A percentile compares a stretch with the other conserved stretches of the same genome.
These are phyloP conservation scores for Nasonia oneida DNA, from an alignment of 2,888 invertebrate species.

Conservation along the genomic window DNA sequence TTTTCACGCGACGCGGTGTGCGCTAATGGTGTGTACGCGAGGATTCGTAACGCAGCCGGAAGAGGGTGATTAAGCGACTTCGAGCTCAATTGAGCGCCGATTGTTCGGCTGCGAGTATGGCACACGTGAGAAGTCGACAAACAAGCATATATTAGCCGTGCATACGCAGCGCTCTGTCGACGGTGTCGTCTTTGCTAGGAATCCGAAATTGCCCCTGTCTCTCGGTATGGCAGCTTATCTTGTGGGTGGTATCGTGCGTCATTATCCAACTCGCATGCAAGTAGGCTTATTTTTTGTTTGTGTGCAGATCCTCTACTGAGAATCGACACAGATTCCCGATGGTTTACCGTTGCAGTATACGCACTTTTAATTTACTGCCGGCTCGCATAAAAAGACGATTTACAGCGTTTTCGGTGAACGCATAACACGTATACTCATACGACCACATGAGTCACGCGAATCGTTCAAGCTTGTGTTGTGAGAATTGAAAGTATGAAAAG, in stretches of 20 bases:
- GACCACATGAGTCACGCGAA: too few relatives aligned
- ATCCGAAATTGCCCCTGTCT: neutral
- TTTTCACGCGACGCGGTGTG: slow-evolving; percentile 34
- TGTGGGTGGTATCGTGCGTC: too few relatives aligned
- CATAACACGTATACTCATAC: too few relatives aligned
- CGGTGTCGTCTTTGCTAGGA: neutral
- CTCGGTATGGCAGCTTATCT: too few relatives aligned
- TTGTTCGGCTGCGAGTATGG: neutral
- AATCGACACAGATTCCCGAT: too few relatives aligned
- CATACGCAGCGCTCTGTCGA: neutral
- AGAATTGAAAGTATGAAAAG: slow-evolving; percentile 11
- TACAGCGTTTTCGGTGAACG: too few relatives aligned
- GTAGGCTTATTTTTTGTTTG: too few relatives aligned
- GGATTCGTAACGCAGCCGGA: slow-evolving; percentile 48
- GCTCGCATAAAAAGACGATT: too few relatives aligned
- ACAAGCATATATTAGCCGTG: neutral
- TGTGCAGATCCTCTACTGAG: too few relatives aligned
- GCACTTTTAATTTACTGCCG: too few relatives aligned
- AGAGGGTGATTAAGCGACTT: slow-evolving; percentile 49
- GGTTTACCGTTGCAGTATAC: too few relatives aligned
- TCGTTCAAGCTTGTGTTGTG: slow-evolving; percentile 21
- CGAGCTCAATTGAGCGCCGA: slow-evolving; percentile 17
- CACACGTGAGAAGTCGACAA: slow-evolving; percentile 37
- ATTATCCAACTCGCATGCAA: too few relatives aligned
- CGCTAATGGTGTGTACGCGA: slow-evolving; percentile 16